Evolutionary conservation across 2,888 invertebrate species (phyloP).

Genomic region (Andrena chrysosceles): DNA sequence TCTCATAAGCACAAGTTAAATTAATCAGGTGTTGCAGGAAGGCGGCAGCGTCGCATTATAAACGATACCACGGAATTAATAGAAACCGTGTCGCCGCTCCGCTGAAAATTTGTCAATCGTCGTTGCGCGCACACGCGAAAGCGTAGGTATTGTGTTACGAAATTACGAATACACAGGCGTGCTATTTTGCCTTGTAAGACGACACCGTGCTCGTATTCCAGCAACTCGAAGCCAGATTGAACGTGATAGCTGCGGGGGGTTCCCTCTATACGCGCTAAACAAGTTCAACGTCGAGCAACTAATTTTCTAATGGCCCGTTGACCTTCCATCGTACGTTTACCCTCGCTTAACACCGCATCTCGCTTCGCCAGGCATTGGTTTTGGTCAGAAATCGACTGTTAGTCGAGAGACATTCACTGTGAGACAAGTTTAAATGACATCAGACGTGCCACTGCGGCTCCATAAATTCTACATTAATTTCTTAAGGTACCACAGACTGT

Average conservation of each 20-base stretch:
- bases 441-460: no score
- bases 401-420: no score
- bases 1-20: conserved; percentile 54
- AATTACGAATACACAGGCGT: conserved; percentile 35
- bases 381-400: not conserved
- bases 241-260: conserved; percentile 25
- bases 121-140: not conserved
- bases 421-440: no score
- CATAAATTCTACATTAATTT: no score
- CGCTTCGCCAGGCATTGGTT: not conserved
- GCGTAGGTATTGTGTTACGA: conserved; percentile 36
- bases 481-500: no score
- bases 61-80: conserved; percentile 43
- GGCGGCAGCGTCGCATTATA: conserved; percentile 20
- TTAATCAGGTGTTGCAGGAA: conserved; percentile 46
- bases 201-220: conserved; percentile 40
- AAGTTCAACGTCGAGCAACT: conserved; percentile 7
- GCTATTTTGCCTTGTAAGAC: conserved; percentile 48
- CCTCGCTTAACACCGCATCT: not conserved
- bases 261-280: conserved; percentile 1
- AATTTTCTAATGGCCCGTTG: conserved; percentile 21
- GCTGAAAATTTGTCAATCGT: conserved; percentile 45
- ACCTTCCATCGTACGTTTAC: not conserved
- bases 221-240: conserved; percentile 50
- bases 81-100: conserved; percentile 19